Conservation (phyloP, 2,797 vertebrate species). For the Sebastiscus tertius region DNA sequence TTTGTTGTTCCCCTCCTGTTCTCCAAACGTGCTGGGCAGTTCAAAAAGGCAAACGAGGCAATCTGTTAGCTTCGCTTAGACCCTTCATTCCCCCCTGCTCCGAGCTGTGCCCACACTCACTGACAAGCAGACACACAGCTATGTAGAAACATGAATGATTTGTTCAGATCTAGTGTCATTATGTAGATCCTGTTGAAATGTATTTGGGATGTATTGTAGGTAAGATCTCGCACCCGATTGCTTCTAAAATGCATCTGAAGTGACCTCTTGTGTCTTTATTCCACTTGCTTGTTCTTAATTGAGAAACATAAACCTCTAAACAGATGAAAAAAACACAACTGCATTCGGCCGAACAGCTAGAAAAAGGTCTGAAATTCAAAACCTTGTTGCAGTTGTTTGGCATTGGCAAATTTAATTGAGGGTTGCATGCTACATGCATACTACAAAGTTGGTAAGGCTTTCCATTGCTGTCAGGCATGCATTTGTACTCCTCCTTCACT, state of each 20-base stretch:
- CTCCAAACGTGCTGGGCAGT: slow-evolving; percentile 89
- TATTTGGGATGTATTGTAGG: slow-evolving; percentile 20
- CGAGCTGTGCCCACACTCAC: slow-evolving; percentile 15
- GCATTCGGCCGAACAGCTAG: background rate
- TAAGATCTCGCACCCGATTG: background rate
- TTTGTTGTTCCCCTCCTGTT: slow-evolving; percentile 91
- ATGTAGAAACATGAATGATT: slow-evolving; percentile 41
- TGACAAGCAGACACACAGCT: slow-evolving; percentile 38
- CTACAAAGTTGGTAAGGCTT: background rate
- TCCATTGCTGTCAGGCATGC: background rate
- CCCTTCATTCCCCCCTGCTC: slow-evolving; percentile 78
- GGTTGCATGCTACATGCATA: background rate
- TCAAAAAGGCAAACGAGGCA: slow-evolving; percentile 89
- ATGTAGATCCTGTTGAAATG: slow-evolving; percentile 20
- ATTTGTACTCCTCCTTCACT: background rate
- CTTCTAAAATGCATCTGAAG: slow-evolving; percentile 15
- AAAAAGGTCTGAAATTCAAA: background rate
- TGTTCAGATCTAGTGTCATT: slow-evolving; percentile 3
- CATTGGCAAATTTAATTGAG: background rate
- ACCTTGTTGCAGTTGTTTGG: background rate
- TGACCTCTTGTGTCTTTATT: background rate
- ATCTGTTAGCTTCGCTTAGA: slow-evolving; percentile 85
- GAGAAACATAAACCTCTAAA: background rate
- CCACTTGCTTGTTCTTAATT: background rate
- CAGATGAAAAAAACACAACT: background rate